Percentiles rank a stretch among this genome's conserved stretches.
Conservation (phyloP, 2,888 invertebrate species). For the Leptothorax acervorum region DNA sequence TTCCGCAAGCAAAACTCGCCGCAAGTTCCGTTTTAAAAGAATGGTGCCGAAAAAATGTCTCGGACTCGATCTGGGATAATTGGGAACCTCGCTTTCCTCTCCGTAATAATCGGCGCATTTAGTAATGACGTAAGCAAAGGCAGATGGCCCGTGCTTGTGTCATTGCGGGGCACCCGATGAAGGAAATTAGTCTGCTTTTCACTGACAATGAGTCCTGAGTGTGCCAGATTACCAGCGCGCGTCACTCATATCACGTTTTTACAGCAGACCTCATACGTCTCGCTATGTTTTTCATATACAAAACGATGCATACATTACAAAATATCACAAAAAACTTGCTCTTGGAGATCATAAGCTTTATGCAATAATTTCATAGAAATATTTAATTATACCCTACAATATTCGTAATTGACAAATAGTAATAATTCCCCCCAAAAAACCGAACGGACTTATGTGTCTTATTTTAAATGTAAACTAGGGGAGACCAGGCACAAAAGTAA, state of each 20-base stretch:
- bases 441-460: background rate
- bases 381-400: background rate
- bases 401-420: background rate
- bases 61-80: conserved; percentile 44
- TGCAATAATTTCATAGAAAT: background rate
- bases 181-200: conserved; percentile 37
- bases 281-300: background rate
- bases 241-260: background rate
- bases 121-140: conserved; percentile 55
- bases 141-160: conserved; percentile 45
- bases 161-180: conserved; percentile 11
- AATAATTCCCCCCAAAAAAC: background rate
- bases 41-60: conserved; percentile 37
- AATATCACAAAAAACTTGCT: background rate
- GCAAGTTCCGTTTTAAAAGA: conserved; percentile 31
- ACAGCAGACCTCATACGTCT: background rate
- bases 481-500: too few relatives aligned
- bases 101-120: conserved; percentile 56
- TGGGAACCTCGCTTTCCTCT: conserved; percentile 58
- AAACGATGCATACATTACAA: background rate
- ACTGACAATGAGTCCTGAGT: too few relatives aligned
- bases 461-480: background rate
- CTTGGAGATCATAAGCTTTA: background rate
- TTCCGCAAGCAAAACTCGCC: background rate
- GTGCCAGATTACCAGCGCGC: conserved; percentile 29